These are phyloP conservation scores for Ferrisia virgata DNA, from an alignment of 2,888 invertebrate species.

Conservation along the genomic window DNA sequence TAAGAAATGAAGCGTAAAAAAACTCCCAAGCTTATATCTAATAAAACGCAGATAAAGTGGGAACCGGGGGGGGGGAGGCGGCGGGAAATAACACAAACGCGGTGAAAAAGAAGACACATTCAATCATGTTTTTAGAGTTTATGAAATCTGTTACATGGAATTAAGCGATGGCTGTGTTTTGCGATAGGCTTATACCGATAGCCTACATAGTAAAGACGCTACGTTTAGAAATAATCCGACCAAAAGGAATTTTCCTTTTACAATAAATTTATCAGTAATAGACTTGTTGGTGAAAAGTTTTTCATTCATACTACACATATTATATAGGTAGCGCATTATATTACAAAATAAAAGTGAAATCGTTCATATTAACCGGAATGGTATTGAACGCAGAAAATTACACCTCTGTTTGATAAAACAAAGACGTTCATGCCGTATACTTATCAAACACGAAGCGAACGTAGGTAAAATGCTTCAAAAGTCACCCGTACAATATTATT, in stretches of 20 bases:
- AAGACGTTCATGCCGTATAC: not conserved
- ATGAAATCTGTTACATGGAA: conserved; percentile 12
- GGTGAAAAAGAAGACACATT: not conserved
- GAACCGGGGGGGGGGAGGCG: no score
- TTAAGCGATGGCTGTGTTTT: conserved; percentile 7
- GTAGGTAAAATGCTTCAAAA: conserved; percentile 16
- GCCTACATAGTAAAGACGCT: not conserved
- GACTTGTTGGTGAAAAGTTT: not conserved
- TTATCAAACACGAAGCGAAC: not conserved
- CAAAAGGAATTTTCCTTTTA: not conserved
- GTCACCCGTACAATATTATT: not conserved
- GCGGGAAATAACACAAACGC: not conserved
- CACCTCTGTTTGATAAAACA: not conserved
- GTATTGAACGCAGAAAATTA: conserved; percentile 1
- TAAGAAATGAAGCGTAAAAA: no score
- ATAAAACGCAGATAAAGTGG: no score
- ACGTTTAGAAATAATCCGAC: not conserved
- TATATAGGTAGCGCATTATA: not conserved
- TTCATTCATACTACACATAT: not conserved
- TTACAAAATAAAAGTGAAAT: conserved; percentile 20
- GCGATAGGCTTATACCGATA: no score
- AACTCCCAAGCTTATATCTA: no score
- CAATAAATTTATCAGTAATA: not conserved
- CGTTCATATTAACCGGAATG: conserved; percentile 3
- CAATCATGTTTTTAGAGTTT: not conserved